Conservation (phyloP, 1,140 invertebrate genomes). For the Cydia amplana region DNA sequence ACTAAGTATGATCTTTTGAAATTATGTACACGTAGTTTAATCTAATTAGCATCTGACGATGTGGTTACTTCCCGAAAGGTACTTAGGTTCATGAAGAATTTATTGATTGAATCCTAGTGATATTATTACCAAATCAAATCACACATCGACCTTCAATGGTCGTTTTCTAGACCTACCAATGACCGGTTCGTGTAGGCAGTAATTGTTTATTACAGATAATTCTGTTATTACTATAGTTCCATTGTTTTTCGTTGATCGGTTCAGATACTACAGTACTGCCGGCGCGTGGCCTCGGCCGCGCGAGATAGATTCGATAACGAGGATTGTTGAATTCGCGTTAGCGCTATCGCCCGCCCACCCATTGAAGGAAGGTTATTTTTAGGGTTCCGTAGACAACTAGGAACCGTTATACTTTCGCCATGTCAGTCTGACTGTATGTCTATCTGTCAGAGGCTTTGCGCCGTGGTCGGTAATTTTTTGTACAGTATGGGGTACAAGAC, state of each 20-base stretch:
- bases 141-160: constrained; percentile 22
- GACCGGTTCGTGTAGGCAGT: constrained; percentile 31
- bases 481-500: no score
- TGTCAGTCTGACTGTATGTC: no score
- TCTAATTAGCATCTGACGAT: no score
- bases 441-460: no score
- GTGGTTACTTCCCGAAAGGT: no score
- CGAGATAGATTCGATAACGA: constrained; percentile 45
- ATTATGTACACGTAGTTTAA: no score
- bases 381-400: no score
- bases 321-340: constrained; percentile 49
- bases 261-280: constrained; percentile 24
- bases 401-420: no score
- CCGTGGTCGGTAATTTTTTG: no score
- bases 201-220: constrained; percentile 33
- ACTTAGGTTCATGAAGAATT: no score
- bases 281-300: constrained; percentile 34
- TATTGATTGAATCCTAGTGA: not conserved
- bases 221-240: constrained; percentile 32
- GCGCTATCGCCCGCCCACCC: constrained; percentile 35
- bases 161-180: constrained; percentile 19
- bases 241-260: constrained; percentile 32
- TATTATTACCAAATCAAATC: constrained; percentile 16
- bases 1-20: no score
- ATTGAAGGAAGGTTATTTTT: constrained; percentile 43